Base-by-base conservation (phyloP, 1,140 invertebrate species). In the Lucilia cuprina region DNA sequence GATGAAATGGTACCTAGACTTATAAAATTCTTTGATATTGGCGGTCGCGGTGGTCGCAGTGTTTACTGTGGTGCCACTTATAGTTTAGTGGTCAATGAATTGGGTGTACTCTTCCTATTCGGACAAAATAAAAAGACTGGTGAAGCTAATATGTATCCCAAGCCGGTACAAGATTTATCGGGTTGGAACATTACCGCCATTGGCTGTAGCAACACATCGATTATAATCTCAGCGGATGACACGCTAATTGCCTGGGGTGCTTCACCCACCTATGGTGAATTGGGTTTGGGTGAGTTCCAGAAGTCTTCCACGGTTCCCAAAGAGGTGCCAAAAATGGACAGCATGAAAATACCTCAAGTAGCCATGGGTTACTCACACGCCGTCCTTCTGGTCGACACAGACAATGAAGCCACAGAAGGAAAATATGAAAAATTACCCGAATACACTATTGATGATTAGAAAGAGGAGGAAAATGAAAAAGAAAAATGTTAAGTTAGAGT, bases 111-210 rank as follows among this genome's bases (percentile, higher is more conserved):
- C 5, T 96, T 95, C 89, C 93, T 98, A 88, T 98, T 98, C 92
- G 97, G 97, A 0, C 96, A 97, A 90, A 97, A 96, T 0, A 98
- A 98, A 90, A 94, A 96, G 41, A 96, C 96, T 2, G 97, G 97
- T 0, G 97, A 98, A 89, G 97, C 97, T 1, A 97, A 97, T 86
- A 98, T 99, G 97, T 99, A 99, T 90, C 97, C 97, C 0, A 98
- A 99, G 91, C 96, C 97, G 7, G 95, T 99, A 3, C 96, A 97
- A 87, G 97, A 99, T 92, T 92, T 99, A 2, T 94, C 95, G 86
- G 93, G 97, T 0, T 98, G 97, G 97, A 95, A 96, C 85, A 95
- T 99, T 14, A 93, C 96, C 82, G 94, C 94, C 86, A 93, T 98
- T 49, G 97, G 95, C 5, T 95, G 95, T 83, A 95, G 95, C 34